Base-by-base conservation (phyloP, 92 coral and sea anemone species). In the Umimayanthus chanpuru region DNA sequence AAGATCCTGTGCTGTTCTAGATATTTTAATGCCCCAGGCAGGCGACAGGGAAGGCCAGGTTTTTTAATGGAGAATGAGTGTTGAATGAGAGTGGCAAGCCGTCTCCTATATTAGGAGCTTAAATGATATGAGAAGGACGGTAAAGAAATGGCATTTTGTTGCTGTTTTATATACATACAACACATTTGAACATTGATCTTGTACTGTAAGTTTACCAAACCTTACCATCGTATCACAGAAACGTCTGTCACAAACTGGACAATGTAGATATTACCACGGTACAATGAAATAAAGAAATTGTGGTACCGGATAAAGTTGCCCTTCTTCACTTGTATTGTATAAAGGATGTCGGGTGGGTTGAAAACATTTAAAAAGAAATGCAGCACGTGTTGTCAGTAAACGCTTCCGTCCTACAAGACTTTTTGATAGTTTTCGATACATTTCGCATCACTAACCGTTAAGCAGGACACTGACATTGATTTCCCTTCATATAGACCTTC, bases 1-100 rank as follows among this genome's bases (percentile, higher is more conserved):
- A 83, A 83, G 78, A 83, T 83, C 87, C 44, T 75, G 14, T 75
- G 28, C 79, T 75, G 79, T 75, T 75, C 79, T 75, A 39, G 18
- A 75, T 75, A 40, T 75, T 75, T 75, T 61, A 61, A 21, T 75
- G 79, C 79, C 49, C 23, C 50, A 75, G 79, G 79, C 79, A 75
- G 53, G 53, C 6, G 29, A 5, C 23, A 18, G 12, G 16, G 29
- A 75, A 39, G 18, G 5, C 1, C 44, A 40, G 12, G 44, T 75
- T 75, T 73, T 43, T 43, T 20, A 75, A 75, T 74, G 49, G 25
- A 36, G 26, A 74, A 23, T 32, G 43, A 73, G 39, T 30, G 56
- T 81, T 36, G 16, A 64, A 14, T 80, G 47, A 2, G 4, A 21
- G 16, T 36, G 26, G 49, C 16, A 2, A 18, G 61, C n/a, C n/a